phyloP scores from a whole-genome alignment of 2,888 invertebrate genomes.

The Rotaria sp. region DNA sequence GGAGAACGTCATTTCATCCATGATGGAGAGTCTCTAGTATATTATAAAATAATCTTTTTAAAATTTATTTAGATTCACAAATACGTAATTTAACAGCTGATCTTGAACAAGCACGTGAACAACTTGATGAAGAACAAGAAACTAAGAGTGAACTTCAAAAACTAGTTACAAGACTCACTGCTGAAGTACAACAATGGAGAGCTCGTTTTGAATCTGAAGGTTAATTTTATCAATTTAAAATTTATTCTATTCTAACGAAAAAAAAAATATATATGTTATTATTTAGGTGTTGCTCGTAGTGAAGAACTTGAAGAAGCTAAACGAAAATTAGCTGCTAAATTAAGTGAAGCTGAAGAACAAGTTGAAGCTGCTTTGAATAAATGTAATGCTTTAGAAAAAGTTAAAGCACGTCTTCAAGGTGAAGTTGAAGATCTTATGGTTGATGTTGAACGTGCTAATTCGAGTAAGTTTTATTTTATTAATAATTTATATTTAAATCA shows the following conservation, averaged over 20 bases:
- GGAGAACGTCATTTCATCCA: no score
- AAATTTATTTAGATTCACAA: constrained; percentile 60
- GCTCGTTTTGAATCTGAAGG: constrained; percentile 88
- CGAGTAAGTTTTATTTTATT: constrained; percentile 55
- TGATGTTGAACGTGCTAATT: constrained; percentile 90
- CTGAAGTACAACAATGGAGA: constrained; percentile 92
- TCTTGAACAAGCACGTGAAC: constrained; percentile 94
- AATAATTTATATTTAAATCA: no score
- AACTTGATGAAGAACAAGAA: constrained; percentile 97
- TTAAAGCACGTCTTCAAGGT: constrained; percentile 80
- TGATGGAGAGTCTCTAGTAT: no score
- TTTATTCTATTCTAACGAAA: no score
- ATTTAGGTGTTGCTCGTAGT: constrained; percentile 60
- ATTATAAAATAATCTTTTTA: no score
- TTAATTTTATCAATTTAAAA: constrained; percentile 47
- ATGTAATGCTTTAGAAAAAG: constrained; percentile 91
- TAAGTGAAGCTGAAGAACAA: constrained; percentile 92
- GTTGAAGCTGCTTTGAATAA: constrained; percentile 96
- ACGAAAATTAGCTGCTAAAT: constrained; percentile 75
- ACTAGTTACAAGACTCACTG: constrained; percentile 95
- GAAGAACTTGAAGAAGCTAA: constrained; percentile 61
- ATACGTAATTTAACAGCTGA: constrained; percentile 98
- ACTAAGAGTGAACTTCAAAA: constrained; percentile 96
- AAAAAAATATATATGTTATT: neutral
- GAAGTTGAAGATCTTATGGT: constrained; percentile 95